Base-by-base conservation (phyloP, 1,140 invertebrate species). In the Trichoplusia ni region DNA sequence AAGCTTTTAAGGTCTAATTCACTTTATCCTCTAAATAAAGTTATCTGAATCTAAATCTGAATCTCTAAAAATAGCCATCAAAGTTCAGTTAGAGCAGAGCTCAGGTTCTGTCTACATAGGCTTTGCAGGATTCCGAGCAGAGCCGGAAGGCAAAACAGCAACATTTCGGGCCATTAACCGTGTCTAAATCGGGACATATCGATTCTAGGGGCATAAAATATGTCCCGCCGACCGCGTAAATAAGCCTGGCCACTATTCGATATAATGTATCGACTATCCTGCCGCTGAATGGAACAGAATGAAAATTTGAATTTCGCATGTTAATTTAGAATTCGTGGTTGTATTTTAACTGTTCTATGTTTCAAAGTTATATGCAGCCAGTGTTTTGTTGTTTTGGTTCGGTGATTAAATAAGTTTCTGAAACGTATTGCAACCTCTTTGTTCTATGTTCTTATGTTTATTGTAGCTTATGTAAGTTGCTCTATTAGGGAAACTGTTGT, bases 171-270 rank as follows among this genome's bases (percentile, higher is more conserved):
- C 63, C 67, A 73, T 73, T 73, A 56, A 33, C 47, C 60, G 56
- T 61, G 61, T 59, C 64, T 51, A 31, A 27, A 59, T 44, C 27
- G 60, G 51, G 63, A 59, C 58, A 31, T 69, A 81, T 81, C 75
- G 77, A 79, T 79, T 77, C 64, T 54, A 35, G 51, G 38, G 37
- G 54, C 47, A 58, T 81, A 71, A 81, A 76, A 81, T 81, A 79
- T 77, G 73, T 65, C 66, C 68, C 69, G 13, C 13, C 46, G 13
- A 31, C 25, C 46, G 27, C 40, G 42, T 56, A 64, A 64, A 56
- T 46, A 67, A 69, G 33, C 35, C 35, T 8, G 27, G 18, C 19
- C 49, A 23, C 9, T 2, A 11, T 7, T 0, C 19, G 51, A 38
- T 54, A 38, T 54, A 54, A 27, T 25, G 51, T 21, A 42, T 21